Percentiles rank a stretch among this genome's conserved stretches.
These are phyloP conservation scores for Melipona beecheii DNA, from an alignment of 2,888 invertebrate genomes.

Conservation along the genomic window DNA sequence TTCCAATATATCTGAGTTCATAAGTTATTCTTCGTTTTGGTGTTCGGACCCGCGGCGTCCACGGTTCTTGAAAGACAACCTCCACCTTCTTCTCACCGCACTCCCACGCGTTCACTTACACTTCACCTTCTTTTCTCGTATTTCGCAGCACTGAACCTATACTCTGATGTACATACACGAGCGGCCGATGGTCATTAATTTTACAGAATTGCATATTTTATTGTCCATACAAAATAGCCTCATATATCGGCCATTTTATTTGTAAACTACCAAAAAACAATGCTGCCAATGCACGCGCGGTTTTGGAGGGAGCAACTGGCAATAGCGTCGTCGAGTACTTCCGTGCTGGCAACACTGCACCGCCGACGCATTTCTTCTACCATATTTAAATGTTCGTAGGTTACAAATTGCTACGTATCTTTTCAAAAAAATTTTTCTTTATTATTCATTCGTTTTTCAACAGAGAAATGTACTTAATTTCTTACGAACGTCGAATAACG, in stretches of 20 bases:
- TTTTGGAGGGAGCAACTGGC: constrained; percentile 80
- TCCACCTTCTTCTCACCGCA: constrained; percentile 76
- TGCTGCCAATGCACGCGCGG: constrained; percentile 80
- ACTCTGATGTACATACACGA: constrained; percentile 71
- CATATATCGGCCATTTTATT: constrained; percentile 84
- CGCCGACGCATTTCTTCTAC: constrained; percentile 72
- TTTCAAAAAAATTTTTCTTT: background rate
- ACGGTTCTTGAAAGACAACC: constrained; percentile 77
- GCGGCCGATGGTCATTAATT: constrained; percentile 77
- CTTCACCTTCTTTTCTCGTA: constrained; percentile 63
- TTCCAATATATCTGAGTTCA: constrained; percentile 68
- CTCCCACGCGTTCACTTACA: constrained; percentile 73
- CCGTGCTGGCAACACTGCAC: constrained; percentile 79
- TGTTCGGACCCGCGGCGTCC: constrained; percentile 77
- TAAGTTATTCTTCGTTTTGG: constrained; percentile 73
- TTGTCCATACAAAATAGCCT: constrained; percentile 83
- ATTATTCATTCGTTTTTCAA: background rate
- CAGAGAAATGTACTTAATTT: background rate
- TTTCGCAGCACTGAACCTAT: constrained; percentile 58
- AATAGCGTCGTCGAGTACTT: constrained; percentile 72
- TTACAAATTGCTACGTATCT: constrained; percentile 53
- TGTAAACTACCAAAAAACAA: constrained; percentile 83
- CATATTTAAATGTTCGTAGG: constrained; percentile 70
- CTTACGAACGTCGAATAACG: background rate
- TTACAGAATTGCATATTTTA: constrained; percentile 79